Evolutionary conservation across 2,113 vertebrate species (phyloP), one percentile per base, ranked within the genome.

Genomic region (Epinephelus moara): DNA sequence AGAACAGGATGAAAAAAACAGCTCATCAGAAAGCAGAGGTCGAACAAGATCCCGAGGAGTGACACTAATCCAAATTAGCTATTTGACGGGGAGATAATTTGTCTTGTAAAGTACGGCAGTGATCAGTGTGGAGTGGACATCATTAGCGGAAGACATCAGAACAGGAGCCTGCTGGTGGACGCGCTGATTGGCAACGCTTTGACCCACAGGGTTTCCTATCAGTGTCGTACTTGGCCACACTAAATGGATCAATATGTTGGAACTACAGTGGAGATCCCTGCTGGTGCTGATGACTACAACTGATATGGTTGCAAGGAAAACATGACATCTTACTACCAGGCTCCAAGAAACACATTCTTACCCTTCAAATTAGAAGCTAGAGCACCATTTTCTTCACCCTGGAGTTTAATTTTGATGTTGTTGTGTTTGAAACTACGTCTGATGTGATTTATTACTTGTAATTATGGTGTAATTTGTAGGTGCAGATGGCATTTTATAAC

Each of bases 41-140:
- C n/a, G 63, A 84, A 80, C 21, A 3, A 47, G 79, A 70, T 21
- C 3, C 64, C 15, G 1, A 50, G 81, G 75, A 88, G 80, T 91
- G 91, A 94, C 90, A 90, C 86, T 90, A 91, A 92, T 91, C 84
- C 80, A 93, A 91, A 91, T 91, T 86, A 88, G 88, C 87, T 93
- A 90, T 94, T 92, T 85, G 89, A 92, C 77, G 25, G 68, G 49
- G 70, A 90, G 80, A 89, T 91, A 69, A 89, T 92, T 91, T 86
- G 80, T 87, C 88, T 90, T 75, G 85, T 86, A 87, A 87, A 89
- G 89, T 78, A 76, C 18, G 7, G 71, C 27, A 70, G 81, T 88
- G 86, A 85, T 88, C 80, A 66, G 85, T 87, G 87, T 61, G 57
- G 87, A 85, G 70, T 80, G 62, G 68, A 87, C 84, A 81, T 88